Percentiles rank a stretch among this genome's conserved stretches.
Evolutionary conservation across 2,113 vertebrate genomes (phyloP).

Genomic region (Platysternon megacephalum): DNA sequence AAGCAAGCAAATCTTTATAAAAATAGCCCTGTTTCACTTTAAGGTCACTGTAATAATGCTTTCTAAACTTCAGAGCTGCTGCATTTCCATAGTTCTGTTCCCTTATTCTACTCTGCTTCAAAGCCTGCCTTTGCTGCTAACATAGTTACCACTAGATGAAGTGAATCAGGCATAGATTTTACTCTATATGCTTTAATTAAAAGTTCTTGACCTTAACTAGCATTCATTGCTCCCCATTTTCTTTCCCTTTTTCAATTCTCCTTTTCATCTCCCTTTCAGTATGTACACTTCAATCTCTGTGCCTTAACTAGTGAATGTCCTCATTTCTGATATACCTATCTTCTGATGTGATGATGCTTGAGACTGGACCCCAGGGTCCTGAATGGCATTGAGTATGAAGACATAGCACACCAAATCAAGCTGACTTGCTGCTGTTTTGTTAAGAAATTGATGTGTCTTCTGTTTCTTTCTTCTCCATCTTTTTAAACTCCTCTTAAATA

Average conservation of each 20-base stretch:
- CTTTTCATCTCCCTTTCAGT: background rate
- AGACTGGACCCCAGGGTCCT: background rate
- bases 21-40: background rate
- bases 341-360: background rate
- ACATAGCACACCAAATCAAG: background rate
- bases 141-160: background rate
- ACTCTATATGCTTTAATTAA: background rate
- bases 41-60: background rate
- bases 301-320: background rate
- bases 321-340: background rate
- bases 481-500: background rate
- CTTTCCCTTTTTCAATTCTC: background rate
- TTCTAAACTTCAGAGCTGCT: background rate
- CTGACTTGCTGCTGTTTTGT: background rate
- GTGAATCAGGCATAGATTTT: background rate
- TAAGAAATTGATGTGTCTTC: background rate
- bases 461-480: background rate
- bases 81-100: background rate
- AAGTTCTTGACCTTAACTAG: background rate
- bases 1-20: background rate
- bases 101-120: background rate
- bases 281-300: background rate
- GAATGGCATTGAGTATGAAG: background rate
- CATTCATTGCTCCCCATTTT: background rate
- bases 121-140: background rate